These are phyloP conservation scores for Melanotaenia nigrans DNA, from an alignment of 2,797 vertebrate species.

Conservation along the genomic window DNA sequence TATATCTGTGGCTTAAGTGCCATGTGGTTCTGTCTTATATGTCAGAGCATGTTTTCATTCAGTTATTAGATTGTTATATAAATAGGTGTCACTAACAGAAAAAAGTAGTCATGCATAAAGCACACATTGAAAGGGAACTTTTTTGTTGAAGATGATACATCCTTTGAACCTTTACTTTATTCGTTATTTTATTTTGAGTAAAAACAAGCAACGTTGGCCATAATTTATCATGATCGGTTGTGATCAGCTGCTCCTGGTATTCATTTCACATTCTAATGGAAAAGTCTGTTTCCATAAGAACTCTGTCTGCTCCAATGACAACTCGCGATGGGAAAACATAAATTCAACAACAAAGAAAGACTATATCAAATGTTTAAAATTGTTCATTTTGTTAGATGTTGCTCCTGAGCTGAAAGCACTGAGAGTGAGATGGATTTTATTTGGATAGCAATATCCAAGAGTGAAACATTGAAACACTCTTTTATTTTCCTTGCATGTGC, in stretches of 20 bases:
- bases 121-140: not conserved
- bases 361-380: conserved; percentile 1
- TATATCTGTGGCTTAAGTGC: not conserved
- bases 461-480: conserved; percentile 5
- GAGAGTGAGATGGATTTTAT: conserved; percentile 3
- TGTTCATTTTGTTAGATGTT: conserved; percentile 10
- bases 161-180: not conserved
- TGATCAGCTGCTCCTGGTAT: not conserved
- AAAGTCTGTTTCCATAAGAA: not conserved
- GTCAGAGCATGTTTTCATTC: not conserved
- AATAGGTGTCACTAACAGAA: not conserved
- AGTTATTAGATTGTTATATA: not conserved
- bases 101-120: not conserved
- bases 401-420: not conserved
- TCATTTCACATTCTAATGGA: not conserved
- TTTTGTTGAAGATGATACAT: not conserved
- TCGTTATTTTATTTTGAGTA: not conserved
- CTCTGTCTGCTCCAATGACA: not conserved
- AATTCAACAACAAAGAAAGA: not conserved
- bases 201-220: not conserved
- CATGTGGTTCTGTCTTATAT: not conserved
- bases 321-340: conserved; percentile 2
- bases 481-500: conserved; percentile 23
- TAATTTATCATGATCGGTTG: not conserved
- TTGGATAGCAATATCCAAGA: conserved; percentile 3